Evolutionary conservation across 1,140 invertebrate genomes (phyloP).

Genomic region (Sitophilus oryzae): DNA sequence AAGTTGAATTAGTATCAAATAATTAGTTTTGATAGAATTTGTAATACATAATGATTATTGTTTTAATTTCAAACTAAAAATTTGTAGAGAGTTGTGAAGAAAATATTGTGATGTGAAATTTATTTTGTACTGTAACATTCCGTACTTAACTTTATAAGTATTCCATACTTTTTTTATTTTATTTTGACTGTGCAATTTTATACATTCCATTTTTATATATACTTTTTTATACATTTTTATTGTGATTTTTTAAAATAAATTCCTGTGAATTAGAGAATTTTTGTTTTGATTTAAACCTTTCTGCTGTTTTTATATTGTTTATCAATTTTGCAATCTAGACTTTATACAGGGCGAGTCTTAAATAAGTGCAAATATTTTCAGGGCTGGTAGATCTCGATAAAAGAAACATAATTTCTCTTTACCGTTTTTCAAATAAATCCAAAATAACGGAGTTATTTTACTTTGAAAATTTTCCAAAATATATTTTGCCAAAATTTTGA

Average conservation of each 20-base stretch:
- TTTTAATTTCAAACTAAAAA: neutral
- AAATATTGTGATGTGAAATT: constrained; percentile 5
- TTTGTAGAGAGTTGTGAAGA: neutral
- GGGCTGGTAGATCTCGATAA: too few species aligned
- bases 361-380: too few species aligned
- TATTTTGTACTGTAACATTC: neutral
- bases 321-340: too few species aligned
- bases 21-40: neutral
- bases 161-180: constrained; percentile 7
- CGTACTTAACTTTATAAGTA: constrained; percentile 1
- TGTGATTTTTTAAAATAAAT: constrained; percentile 26
- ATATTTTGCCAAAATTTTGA: too few species aligned
- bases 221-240: constrained; percentile 22
- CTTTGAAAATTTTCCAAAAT: too few species aligned
- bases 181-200: constrained; percentile 21
- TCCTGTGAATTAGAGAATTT: neutral
- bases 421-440: too few species aligned
- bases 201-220: constrained; percentile 22
- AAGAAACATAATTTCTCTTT: too few species aligned
- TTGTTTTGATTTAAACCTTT: too few species aligned
- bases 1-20: too few species aligned
- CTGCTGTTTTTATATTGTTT: too few species aligned
- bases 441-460: too few species aligned
- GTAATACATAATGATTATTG: constrained; percentile 4
- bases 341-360: too few species aligned